phyloP scores from a whole-genome alignment of 2,888 invertebrate genomes.

The Drosophila melanosoma region DNA sequence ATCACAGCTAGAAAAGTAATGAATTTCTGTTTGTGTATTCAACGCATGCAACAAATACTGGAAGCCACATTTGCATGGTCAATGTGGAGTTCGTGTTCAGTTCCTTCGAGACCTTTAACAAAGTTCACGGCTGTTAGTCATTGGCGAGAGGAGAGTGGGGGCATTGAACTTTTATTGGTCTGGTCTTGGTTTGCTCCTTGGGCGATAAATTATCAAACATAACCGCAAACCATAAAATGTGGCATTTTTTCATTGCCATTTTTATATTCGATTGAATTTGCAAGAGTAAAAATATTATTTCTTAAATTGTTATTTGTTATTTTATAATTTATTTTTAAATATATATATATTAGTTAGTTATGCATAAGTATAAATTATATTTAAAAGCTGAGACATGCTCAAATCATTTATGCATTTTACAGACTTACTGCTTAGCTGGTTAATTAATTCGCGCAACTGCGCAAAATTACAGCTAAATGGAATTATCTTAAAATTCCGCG shows the following conservation, averaged over 20 bases:
- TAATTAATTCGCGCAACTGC: background rate
- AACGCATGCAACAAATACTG: constrained; percentile 12
- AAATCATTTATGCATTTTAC: background rate
- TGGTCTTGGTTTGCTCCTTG: constrained; percentile 9
- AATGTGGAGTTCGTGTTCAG: background rate
- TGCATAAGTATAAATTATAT: background rate
- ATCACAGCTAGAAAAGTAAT: constrained; percentile 23
- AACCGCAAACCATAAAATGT: constrained; percentile 12
- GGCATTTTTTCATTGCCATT: constrained; percentile 23
- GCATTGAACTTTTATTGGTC: constrained; percentile 24
- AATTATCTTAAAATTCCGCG: background rate
- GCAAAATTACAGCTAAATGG: background rate
- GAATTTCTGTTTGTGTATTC: constrained; percentile 27
- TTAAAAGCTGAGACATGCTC: background rate
- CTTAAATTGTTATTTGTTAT: constrained; percentile 22
- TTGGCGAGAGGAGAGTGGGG: background rate
- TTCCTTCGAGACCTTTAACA: background rate
- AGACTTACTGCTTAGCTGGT: too few species aligned
- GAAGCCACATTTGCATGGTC: constrained; percentile 50
- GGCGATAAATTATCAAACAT: constrained; percentile 22
- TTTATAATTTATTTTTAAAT: background rate
- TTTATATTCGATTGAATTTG: constrained; percentile 18
- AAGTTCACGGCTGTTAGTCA: constrained; percentile 24
- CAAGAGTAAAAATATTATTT: constrained; percentile 4
- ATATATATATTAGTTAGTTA: background rate